Evolutionary conservation across 2,113 vertebrate genomes (phyloP).

Genomic region (Tor tambroides): DNA sequence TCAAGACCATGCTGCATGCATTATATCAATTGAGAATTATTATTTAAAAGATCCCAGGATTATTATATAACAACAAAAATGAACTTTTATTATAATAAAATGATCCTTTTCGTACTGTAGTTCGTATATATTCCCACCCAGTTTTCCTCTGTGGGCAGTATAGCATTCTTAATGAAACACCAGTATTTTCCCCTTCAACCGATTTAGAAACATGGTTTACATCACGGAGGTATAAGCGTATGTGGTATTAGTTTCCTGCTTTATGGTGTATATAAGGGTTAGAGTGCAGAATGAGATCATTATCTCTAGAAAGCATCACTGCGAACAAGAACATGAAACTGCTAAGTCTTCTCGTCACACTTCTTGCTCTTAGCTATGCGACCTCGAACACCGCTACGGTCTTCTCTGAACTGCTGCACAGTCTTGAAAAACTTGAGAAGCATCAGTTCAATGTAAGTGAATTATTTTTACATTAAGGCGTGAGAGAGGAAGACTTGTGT

Average conservation of each 20-base stretch:
- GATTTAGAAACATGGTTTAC: slow-evolving; percentile 6
- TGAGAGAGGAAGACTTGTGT: too few relatives aligned
- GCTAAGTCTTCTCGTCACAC: slow-evolving; percentile 28
- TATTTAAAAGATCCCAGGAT: background rate
- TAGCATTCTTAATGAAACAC: background rate
- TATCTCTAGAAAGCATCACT: slow-evolving; percentile 55
- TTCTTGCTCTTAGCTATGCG: background rate
- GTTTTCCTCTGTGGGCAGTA: slow-evolving; percentile 40
- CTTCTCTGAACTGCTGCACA: fast-evolving
- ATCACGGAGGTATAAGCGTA: slow-evolving; percentile 16
- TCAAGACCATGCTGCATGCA: background rate
- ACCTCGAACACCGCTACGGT: too few relatives aligned
- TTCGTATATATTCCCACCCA: background rate
- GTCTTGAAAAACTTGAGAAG: fast-evolving
- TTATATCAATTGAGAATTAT: background rate
- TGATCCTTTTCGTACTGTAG: background rate
- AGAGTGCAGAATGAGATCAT: slow-evolving; percentile 32
- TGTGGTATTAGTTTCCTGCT: slow-evolving; percentile 47
- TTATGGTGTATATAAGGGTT: slow-evolving; percentile 39
- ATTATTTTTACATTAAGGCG: background rate
- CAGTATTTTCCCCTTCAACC: slow-evolving; percentile 6
- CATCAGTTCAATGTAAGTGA: background rate
- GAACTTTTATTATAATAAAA: background rate
- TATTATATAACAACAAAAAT: background rate
- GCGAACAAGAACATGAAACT: slow-evolving; percentile 45